Conservation (phyloP, 2,113 vertebrate species). For the Limanda limanda region DNA sequence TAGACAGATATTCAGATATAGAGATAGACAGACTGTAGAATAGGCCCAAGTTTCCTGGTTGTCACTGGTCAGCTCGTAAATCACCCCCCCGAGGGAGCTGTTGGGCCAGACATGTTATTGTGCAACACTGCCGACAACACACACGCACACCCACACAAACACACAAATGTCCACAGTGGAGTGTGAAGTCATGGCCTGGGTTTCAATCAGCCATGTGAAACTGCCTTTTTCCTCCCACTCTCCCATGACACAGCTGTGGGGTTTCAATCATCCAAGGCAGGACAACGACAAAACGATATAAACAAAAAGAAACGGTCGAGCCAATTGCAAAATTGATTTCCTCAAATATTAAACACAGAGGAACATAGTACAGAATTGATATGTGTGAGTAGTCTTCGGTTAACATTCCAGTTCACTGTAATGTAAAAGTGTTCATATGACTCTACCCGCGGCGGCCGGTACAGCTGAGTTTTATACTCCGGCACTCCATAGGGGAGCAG, state of each 20-base stretch:
- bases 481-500: slow-evolving; percentile 73
- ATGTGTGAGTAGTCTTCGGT: slow-evolving; percentile 45
- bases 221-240: slow-evolving; percentile 23
- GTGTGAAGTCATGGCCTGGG: slow-evolving; percentile 64
- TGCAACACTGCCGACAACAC: slow-evolving; percentile 54
- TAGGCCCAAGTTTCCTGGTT: slow-evolving; percentile 36
- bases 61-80: slow-evolving; percentile 59
- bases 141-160: slow-evolving; percentile 21
- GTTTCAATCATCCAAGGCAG: slow-evolving; percentile 44
- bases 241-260: slow-evolving; percentile 25
- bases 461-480: slow-evolving; percentile 69
- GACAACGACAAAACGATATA: slow-evolving; percentile 47
- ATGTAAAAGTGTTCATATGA: slow-evolving; percentile 74
- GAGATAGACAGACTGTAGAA: background rate
- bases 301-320: background rate
- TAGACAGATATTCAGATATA: background rate
- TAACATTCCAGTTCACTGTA: slow-evolving; percentile 73
- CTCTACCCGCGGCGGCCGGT: slow-evolving; percentile 48
- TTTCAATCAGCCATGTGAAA: slow-evolving; percentile 44
- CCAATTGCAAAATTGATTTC: slow-evolving; percentile 23
- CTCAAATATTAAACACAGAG: background rate
- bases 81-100: slow-evolving; percentile 55
- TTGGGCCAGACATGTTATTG: slow-evolving; percentile 50
- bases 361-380: slow-evolving; percentile 25
- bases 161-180: slow-evolving; percentile 21